A percentile compares a stretch with the other conserved stretches of the same genome.
Evolutionary conservation across 1,140 invertebrate genomes (phyloP).

Genomic region (Nautilus pompilius): DNA sequence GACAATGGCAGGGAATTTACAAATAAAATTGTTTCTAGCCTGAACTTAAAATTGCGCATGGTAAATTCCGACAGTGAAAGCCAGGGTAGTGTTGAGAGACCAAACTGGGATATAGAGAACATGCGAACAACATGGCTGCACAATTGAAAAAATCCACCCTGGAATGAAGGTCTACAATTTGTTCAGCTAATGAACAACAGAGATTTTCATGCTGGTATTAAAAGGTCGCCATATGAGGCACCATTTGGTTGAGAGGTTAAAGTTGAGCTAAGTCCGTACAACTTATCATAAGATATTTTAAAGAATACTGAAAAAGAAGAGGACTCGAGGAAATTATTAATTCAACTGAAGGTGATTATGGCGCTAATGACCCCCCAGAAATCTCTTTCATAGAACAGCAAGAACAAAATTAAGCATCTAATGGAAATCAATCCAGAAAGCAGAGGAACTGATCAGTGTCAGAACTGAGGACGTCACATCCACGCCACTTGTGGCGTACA

Average conservation of each 20-base stretch:
- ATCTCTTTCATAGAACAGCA: too few relatives aligned
- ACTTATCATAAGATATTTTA: background rate
- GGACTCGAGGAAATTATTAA: too few relatives aligned
- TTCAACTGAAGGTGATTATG: too few relatives aligned
- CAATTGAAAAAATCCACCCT: too few relatives aligned
- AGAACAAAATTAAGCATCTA: too few relatives aligned
- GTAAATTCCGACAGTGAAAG: conserved; percentile 29
- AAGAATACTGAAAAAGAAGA: background rate
- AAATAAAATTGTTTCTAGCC: background rate
- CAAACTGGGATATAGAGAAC: conserved; percentile 27
- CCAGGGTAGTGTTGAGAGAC: conserved; percentile 24
- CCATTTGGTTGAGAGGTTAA: background rate
- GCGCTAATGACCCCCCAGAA: too few relatives aligned
- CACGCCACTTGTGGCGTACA: too few relatives aligned
- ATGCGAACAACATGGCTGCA: conserved; percentile 22
- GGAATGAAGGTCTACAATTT: background rate
- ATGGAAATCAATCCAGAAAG: too few relatives aligned
- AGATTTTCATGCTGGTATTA: background rate
- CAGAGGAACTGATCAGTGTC: too few relatives aligned
- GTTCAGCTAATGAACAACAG: background rate
- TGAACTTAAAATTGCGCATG: conserved; percentile 12
- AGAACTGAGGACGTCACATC: too few relatives aligned
- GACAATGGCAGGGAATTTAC: background rate
- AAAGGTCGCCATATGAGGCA: background rate
- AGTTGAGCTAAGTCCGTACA: background rate